Base-by-base conservation (phyloP, 2,113 vertebrate genomes). In the Neogobius melanostomus region DNA sequence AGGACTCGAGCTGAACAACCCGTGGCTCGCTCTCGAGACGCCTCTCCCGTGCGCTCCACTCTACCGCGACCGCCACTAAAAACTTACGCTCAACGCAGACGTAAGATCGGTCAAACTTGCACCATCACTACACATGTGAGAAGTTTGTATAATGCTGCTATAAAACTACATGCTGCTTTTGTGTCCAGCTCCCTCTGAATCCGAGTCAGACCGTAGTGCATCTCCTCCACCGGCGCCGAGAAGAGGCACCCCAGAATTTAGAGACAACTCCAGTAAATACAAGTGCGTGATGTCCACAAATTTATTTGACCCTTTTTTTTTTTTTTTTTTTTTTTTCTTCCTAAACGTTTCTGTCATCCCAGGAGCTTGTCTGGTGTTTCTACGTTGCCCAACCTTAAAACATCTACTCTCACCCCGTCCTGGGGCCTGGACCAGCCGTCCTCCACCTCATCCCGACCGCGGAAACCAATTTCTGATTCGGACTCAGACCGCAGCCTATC, bases 401-500 rank as follows among this genome's bases (percentile, higher is more conserved):
- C 90, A 47, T 89, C 92, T 50, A 90, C 92, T 3, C 74, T 90
- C 0, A 44, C 74, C 72, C 87, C 74, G 17, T 85, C 56, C 64
- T 80, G 79, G 54, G 64, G 67, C 70, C 75, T 87, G 6, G 71
- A 91, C 0, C 83, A 64, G 1, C 28, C 77, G 44, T 6, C 86
- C 44, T 81, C 89, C 36, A 64, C 83, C 0, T 66, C 87, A 51
- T 89, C 90, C 0, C 80, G 85, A 15, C 91, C 93, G 0, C 92
- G 87, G n/a, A 89, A 66, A 82, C 91, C 84, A 0, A 88, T 93
- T 71, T 93, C 92, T 0, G 91, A 92, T 1, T 93, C 92, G 0
- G 93, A 92, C 81, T 94, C 93, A 0, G 93, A 93, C 65, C 86
- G 67, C n/a, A 91, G 89, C 28, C 36, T 50, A 0, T 90, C 91